These are phyloP conservation scores for Psettodes erumei DNA, from an alignment of 2,113 vertebrate genomes.

Conservation along the genomic window DNA sequence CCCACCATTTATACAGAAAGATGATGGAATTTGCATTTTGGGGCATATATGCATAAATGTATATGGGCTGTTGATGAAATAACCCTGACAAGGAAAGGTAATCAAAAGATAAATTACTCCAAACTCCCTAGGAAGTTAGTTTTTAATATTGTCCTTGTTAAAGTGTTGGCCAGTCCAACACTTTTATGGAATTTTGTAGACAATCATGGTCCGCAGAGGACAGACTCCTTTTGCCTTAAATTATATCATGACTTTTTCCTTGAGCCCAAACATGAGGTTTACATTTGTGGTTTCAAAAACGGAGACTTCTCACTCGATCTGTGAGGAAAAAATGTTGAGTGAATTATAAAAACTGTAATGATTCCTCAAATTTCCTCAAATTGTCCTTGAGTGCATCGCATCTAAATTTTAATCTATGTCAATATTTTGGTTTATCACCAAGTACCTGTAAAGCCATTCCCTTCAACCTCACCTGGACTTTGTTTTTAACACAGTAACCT, in stretches of 20 bases:
- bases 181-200: not conserved
- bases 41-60: no score
- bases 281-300: not conserved
- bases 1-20: conserved; percentile 26
- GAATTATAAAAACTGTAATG: not conserved
- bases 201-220: not conserved
- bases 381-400: not conserved
- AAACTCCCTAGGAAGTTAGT: no score
- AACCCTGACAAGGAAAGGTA: not conserved
- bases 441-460: not conserved
- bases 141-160: no score
- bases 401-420: not conserved
- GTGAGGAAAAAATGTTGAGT: not conserved
- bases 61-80: not conserved
- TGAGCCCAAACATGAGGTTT: not conserved
- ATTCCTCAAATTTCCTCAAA: not conserved
- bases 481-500: not conserved
- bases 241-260: no score
- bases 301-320: no score
- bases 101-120: not conserved
- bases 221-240: no score
- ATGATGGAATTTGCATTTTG: conserved; percentile 6
- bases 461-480: not conserved
- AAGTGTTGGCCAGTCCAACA: no score
- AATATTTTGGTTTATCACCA: not conserved